phyloP scores from a whole-genome alignment of 2,888 invertebrate species.

The Erebia aethiops region DNA sequence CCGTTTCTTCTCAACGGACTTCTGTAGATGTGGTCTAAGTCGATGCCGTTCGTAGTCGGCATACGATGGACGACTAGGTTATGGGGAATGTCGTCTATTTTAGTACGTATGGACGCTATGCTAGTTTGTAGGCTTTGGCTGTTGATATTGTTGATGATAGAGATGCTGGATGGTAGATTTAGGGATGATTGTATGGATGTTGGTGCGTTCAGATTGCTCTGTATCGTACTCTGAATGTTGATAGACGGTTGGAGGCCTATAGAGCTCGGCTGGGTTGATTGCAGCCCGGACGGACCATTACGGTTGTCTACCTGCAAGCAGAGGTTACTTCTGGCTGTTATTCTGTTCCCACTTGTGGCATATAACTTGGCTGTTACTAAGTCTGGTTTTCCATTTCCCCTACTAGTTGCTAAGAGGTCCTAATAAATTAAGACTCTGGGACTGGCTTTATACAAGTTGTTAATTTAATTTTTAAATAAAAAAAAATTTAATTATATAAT shows the following conservation, averaged over 20 bases:
- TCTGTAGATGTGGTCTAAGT: conserved; percentile 62
- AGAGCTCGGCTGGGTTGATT: conserved; percentile 61
- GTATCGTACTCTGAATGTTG: conserved; percentile 48
- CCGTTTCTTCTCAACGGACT: conserved; percentile 63
- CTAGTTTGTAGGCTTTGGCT: conserved; percentile 56
- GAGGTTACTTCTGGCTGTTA: conserved; percentile 33
- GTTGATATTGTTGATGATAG: conserved; percentile 61
- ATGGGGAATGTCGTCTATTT: conserved; percentile 64
- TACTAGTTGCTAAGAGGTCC: no score
- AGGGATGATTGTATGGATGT: conserved; percentile 58
- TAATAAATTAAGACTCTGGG: no score
- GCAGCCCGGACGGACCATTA: conserved; percentile 65
- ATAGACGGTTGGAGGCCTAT: conserved; percentile 63
- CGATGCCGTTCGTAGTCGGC: conserved; percentile 69
- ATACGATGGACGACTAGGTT: conserved; percentile 66
- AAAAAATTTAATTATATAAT: no score
- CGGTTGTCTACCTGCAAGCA: conserved; percentile 67
- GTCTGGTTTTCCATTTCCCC: no score
- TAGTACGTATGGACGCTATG: conserved; percentile 56
- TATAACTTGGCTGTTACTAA: neutral
- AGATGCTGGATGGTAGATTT: conserved; percentile 62
- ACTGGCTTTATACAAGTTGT: no score
- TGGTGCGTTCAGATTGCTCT: conserved; percentile 50
- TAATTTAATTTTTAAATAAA: no score
- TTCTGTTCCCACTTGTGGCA: conserved; percentile 15